phyloP scores from a whole-genome alignment of 2,113 vertebrate genomes.

The Chaetodon auriga region DNA sequence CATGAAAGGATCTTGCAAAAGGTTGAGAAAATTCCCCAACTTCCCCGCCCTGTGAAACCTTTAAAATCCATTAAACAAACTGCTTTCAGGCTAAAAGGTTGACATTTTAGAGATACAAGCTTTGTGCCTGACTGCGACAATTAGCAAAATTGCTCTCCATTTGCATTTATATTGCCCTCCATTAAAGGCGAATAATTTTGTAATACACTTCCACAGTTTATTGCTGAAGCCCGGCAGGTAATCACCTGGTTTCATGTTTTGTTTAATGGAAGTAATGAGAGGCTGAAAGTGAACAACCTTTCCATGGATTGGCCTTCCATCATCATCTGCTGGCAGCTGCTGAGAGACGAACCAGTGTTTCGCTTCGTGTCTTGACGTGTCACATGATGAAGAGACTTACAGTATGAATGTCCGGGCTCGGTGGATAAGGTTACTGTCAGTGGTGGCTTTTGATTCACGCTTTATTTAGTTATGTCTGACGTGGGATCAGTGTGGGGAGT shows the following conservation, averaged over 20 bases:
- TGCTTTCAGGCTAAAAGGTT: constrained; percentile 34
- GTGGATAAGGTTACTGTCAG: constrained; percentile 61
- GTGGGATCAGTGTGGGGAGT: constrained; percentile 30
- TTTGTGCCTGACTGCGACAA: constrained; percentile 41
- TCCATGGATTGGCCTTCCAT: constrained; percentile 19
- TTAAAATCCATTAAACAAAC: constrained; percentile 52
- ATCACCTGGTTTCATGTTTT: constrained; percentile 55
- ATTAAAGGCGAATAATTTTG: constrained; percentile 45
- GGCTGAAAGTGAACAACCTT: constrained; percentile 38
- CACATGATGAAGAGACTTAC: constrained; percentile 53
- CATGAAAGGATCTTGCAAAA: not conserved
- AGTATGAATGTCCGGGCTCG: constrained; percentile 35
- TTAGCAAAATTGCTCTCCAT: constrained; percentile 60
- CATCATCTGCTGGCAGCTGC: constrained; percentile 20
- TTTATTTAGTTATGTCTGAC: constrained; percentile 53
- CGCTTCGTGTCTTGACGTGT: constrained; percentile 31
- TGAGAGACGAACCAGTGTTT: constrained; percentile 48
- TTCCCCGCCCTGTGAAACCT: constrained; percentile 19
- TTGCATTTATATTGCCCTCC: constrained; percentile 45
- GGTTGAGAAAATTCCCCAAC: constrained; percentile 2
- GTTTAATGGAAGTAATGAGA: constrained; percentile 44
- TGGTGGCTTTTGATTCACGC: constrained; percentile 55
- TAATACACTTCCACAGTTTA: constrained; percentile 40
- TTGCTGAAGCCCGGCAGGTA: constrained; percentile 24
- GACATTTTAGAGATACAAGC: constrained; percentile 36